Evolutionary conservation across 1,140 invertebrate species (phyloP).

Genomic region (Triops cancriformis): DNA sequence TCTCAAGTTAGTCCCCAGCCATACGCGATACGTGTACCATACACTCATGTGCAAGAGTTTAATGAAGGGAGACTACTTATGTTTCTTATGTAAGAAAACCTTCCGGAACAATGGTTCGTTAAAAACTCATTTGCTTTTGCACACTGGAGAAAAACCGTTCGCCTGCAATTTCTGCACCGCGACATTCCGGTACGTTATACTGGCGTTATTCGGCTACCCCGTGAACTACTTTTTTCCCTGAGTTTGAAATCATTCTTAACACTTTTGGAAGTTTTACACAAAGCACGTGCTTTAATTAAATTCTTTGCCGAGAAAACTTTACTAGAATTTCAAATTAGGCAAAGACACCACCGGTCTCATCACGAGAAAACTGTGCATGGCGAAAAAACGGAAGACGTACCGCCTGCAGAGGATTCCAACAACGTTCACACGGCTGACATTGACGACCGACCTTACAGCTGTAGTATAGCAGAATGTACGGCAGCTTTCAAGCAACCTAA

Average conservation of each 20-base stretch:
- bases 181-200: conserved; percentile 20
- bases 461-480: conserved; percentile 18
- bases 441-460: conserved; percentile 19
- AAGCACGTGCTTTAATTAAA: background rate
- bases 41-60: conserved; percentile 28
- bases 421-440: background rate
- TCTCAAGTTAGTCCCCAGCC: conserved; percentile 24
- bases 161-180: conserved; percentile 26
- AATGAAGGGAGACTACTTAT: conserved; percentile 25
- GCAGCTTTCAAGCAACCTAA: conserved; percentile 18
- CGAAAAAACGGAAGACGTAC: background rate
- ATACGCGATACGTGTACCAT: conserved; percentile 27
- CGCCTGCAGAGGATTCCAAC: conserved; percentile 12
- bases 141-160: conserved; percentile 27
- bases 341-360: conserved; percentile 26
- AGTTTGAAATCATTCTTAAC: background rate
- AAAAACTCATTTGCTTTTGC: conserved; percentile 26
- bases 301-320: background rate
- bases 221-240: background rate
- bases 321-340: conserved; percentile 15
- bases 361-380: conserved; percentile 23
- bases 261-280: background rate
- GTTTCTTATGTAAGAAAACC: conserved; percentile 25
- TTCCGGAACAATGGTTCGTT: conserved; percentile 25
- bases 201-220: background rate